A percentile compares a stretch with the other conserved stretches of the same genome.
Evolutionary conservation across 2,113 vertebrate species (phyloP).

Genomic region (Hippocampus mohnikei): DNA sequence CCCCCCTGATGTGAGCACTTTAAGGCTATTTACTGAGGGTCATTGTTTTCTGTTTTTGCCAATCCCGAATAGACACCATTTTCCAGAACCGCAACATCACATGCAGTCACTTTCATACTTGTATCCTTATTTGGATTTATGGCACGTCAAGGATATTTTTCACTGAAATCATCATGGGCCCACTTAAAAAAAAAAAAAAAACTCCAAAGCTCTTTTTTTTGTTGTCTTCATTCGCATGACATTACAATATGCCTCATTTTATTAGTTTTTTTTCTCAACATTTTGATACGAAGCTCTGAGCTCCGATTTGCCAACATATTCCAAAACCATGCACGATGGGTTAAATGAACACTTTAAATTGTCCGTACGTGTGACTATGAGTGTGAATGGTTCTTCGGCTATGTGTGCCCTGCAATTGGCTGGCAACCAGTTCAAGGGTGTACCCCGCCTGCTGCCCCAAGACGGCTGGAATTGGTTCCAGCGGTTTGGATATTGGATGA

Average conservation of each 20-base stretch:
- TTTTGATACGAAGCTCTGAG: not conserved
- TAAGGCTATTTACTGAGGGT: conserved; percentile 7
- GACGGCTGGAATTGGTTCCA: too few species aligned
- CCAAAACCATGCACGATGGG: too few species aligned
- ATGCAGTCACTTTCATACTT: not conserved
- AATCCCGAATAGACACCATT: conserved; percentile 12
- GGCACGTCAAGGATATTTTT: not conserved
- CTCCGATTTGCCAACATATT: too few species aligned
- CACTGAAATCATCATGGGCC: not conserved
- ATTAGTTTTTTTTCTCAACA: not conserved
- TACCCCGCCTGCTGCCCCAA: too few species aligned
- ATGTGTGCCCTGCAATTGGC: too few species aligned
- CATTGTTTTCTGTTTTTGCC: conserved; percentile 19
- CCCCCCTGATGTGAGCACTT: conserved; percentile 37
- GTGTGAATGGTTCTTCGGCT: too few species aligned
- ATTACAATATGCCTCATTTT: not conserved
- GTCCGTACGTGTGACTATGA: too few species aligned
- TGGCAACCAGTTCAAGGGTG: too few species aligned
- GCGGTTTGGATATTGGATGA: too few species aligned
- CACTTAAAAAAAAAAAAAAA: too few species aligned
- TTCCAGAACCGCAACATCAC: not conserved
- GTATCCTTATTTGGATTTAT: not conserved
- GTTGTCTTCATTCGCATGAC: not conserved
- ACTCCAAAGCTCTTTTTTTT: not conserved
- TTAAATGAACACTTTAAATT: too few species aligned